These are phyloP conservation scores for Aix galericulata DNA, from an alignment of 2,113 vertebrate species.

Conservation along the genomic window DNA sequence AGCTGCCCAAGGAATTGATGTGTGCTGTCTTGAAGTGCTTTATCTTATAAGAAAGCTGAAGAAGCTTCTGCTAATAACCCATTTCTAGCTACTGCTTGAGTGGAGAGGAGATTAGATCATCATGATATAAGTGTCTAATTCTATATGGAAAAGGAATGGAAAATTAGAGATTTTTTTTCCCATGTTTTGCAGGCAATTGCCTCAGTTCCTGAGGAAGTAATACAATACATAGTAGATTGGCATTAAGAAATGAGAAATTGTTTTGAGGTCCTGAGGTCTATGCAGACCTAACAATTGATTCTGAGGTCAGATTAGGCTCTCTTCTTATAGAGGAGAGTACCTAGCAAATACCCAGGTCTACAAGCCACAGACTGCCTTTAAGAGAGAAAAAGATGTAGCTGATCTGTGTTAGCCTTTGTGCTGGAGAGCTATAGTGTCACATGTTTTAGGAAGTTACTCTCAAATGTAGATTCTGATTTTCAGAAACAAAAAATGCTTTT, in stretches of 20 bases:
- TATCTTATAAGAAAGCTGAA: neutral
- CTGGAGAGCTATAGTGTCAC: neutral
- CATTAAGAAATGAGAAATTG: too few relatives aligned
- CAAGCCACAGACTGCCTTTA: neutral
- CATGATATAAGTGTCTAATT: neutral
- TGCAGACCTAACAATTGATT: neutral
- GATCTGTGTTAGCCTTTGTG: neutral
- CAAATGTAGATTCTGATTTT: neutral
- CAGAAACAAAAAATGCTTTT: slow-evolving; percentile 1
- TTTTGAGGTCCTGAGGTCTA: neutral
- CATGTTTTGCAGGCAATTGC: neutral
- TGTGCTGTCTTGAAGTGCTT: neutral
- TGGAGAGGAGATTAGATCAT: neutral
- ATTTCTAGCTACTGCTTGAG: neutral
- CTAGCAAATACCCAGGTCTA: neutral
- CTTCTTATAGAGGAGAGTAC: neutral
- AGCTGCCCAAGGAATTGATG: neutral
- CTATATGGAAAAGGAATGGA: neutral
- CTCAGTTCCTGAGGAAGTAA: neutral
- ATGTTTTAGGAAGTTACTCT: neutral
- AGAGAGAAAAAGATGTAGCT: neutral
- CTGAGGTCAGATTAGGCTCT: neutral
- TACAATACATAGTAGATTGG: too few relatives aligned
- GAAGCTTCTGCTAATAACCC: neutral
- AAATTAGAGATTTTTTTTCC: neutral